phyloP scores from a whole-genome alignment of 2,113 vertebrate species.

The Pelecanoides urinatrix region DNA sequence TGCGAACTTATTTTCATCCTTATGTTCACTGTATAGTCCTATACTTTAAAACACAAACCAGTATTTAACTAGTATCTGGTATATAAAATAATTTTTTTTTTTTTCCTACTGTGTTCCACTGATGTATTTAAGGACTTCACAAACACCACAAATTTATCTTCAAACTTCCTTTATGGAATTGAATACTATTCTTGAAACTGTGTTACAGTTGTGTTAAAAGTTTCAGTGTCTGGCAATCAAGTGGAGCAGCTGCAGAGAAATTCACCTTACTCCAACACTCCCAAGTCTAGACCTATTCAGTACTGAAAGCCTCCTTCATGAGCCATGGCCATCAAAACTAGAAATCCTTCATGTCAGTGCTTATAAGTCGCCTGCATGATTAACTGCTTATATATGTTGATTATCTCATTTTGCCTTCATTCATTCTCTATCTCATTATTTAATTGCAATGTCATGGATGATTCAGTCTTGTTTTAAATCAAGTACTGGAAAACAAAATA shows the following conservation, averaged over 20 bases:
- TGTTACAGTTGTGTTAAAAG: neutral
- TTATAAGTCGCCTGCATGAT: neutral
- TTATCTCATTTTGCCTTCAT: constrained; percentile 2
- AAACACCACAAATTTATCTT: neutral
- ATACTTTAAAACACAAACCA: neutral
- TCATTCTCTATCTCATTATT: neutral
- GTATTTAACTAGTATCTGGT: neutral
- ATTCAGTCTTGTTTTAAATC: constrained; percentile 4
- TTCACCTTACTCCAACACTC: neutral
- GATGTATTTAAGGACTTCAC: neutral
- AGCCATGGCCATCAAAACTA: neutral
- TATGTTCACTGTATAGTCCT: neutral
- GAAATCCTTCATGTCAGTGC: neutral
- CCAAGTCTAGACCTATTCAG: neutral
- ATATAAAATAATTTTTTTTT: neutral
- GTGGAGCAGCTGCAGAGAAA: neutral
- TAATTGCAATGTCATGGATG: constrained; percentile 1
- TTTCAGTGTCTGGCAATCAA: neutral
- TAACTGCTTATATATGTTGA: neutral
- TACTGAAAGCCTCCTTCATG: neutral
- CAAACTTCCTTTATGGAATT: neutral
- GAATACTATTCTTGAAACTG: neutral
- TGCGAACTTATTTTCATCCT: neutral
- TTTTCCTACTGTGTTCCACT: neutral
- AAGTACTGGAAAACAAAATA: constrained; percentile 21